phyloP scores from a whole-genome alignment of 2,113 vertebrate species.

The Grammomys surdaster region DNA sequence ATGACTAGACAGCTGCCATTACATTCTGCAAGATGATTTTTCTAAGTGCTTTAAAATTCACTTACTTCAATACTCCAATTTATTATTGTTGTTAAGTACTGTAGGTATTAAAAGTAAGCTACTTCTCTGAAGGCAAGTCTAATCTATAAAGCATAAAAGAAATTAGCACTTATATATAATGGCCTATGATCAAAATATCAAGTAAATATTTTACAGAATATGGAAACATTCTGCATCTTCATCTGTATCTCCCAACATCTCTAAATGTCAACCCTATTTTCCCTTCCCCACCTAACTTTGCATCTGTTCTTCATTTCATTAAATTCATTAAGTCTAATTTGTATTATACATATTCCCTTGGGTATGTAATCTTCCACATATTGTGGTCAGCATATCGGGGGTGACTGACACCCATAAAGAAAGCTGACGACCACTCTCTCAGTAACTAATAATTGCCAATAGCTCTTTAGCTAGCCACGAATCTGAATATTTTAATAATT shows the following conservation, averaged over 20 bases:
- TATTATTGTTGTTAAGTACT: neutral
- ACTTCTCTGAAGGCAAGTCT: neutral
- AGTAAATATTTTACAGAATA: neutral
- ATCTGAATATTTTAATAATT: neutral
- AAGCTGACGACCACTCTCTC: neutral
- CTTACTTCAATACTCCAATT: neutral
- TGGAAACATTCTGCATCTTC: neutral
- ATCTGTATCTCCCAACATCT: neutral
- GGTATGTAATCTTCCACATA: neutral
- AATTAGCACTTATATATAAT: neutral
- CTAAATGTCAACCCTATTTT: neutral
- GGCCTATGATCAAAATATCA: neutral
- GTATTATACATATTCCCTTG: neutral
- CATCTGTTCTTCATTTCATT: neutral
- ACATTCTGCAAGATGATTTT: neutral
- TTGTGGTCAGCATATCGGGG: neutral
- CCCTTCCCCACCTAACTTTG: neutral
- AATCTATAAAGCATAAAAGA: neutral
- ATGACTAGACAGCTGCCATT: neutral
- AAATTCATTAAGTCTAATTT: neutral
- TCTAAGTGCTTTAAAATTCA: slow-evolving; percentile 9
- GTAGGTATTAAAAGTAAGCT: neutral
- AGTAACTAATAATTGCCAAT: neutral
- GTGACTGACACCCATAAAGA: neutral
- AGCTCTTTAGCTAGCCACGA: neutral